Percentiles rank a stretch among this genome's conserved stretches.
Evolutionary conservation across 2,888 invertebrate genomes (phyloP).

Genomic region (Heliconius cydno): DNA sequence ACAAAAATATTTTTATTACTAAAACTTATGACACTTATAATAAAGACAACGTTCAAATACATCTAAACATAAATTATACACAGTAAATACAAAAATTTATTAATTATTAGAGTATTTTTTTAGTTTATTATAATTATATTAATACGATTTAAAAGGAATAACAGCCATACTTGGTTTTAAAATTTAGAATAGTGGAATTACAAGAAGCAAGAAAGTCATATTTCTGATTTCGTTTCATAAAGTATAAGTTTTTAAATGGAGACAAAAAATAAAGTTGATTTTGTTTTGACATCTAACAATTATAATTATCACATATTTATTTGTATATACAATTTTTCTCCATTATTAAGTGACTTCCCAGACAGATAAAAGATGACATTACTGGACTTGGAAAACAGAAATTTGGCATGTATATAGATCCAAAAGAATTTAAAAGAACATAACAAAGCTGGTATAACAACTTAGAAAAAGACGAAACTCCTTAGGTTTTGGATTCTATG

Average conservation of each 20-base stretch:
- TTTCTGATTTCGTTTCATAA: too few species aligned
- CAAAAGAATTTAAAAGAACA: too few species aligned
- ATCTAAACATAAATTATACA: conserved; percentile 12
- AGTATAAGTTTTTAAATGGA: too few species aligned
- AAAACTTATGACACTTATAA: conserved; percentile 22
- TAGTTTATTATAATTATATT: neutral
- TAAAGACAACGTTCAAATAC: conserved; percentile 24
- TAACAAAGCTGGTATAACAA: too few species aligned
- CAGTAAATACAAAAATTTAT: neutral
- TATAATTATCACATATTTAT: neutral
- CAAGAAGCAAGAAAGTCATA: neutral
- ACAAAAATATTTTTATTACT: conserved; percentile 34
- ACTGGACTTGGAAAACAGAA: neutral
- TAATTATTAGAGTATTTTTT: neutral
- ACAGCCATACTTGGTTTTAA: conserved; percentile 11
- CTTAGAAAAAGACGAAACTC: too few species aligned
- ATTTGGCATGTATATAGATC: neutral
- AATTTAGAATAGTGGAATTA: neutral
- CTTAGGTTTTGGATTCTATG: too few species aligned
- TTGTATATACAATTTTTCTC: neutral
- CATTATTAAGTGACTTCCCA: neutral
- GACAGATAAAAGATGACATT: neutral
- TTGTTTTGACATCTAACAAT: neutral
- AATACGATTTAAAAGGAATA: neutral
- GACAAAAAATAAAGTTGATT: too few species aligned